These are phyloP conservation scores for Leptinotarsa texana DNA, from an alignment of 1,140 invertebrate genomes.

Conservation along the genomic window DNA sequence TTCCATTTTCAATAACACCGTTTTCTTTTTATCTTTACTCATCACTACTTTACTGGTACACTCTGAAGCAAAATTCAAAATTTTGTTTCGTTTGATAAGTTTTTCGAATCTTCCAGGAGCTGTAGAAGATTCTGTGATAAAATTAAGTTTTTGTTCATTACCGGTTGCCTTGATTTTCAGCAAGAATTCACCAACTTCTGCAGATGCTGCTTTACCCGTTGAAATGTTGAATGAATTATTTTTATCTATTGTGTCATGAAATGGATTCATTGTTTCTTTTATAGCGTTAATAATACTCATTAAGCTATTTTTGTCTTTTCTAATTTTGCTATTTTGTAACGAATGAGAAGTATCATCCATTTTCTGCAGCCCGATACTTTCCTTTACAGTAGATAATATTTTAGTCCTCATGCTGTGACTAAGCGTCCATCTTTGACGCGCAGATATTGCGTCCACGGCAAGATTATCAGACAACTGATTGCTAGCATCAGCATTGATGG, in stretches of 20 bases:
- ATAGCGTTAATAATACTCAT: no score
- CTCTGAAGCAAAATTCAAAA: slow-evolving; percentile 36
- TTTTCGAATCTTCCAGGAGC: slow-evolving; percentile 40
- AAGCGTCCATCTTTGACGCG: no score
- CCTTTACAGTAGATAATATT: no score
- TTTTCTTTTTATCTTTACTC: slow-evolving; percentile 40
- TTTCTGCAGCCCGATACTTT: no score
- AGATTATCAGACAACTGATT: no score
- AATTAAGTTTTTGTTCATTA: slow-evolving; percentile 28
- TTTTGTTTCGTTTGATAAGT: slow-evolving; percentile 37
- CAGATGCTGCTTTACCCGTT: slow-evolving; percentile 28
- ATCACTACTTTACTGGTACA: slow-evolving; percentile 34
- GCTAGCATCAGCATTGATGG: slow-evolving; percentile 38
- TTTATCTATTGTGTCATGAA: slow-evolving; percentile 37
- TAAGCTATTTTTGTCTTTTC: no score
- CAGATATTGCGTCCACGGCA: no score
- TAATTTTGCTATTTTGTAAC: no score
- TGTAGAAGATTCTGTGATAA: slow-evolving; percentile 35
- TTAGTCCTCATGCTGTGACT: no score
- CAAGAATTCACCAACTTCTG: slow-evolving; percentile 19
- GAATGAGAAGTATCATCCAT: no score
- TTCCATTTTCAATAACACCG: slow-evolving; percentile 43
- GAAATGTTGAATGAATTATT: slow-evolving; percentile 32
- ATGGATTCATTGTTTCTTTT: slow-evolving; percentile 42
- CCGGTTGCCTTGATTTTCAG: slow-evolving; percentile 4